phyloP scores from a whole-genome alignment of 2,888 invertebrate genomes.

The Agrilus mali region DNA sequence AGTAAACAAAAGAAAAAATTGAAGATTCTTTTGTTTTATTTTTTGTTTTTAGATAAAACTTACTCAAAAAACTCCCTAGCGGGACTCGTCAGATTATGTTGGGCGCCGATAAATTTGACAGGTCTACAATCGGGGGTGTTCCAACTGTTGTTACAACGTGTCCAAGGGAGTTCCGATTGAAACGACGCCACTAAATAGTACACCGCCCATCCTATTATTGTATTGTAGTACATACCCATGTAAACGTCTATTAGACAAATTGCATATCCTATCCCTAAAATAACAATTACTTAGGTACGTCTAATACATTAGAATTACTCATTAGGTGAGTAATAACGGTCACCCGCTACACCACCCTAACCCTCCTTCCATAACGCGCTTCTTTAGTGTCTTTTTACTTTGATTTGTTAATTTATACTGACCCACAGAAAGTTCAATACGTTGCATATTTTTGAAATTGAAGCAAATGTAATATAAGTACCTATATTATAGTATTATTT shows the following conservation, averaged over 20 bases:
- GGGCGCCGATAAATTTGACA: slow-evolving; percentile 35
- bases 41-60: slow-evolving; percentile 27
- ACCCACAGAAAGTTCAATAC: no score
- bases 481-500: no score
- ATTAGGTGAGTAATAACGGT: no score
- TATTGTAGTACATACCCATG: slow-evolving; percentile 95
- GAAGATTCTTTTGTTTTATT: background rate
- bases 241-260: slow-evolving; percentile 93
- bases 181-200: slow-evolving; percentile 81
- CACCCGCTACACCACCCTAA: no score
- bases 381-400: no score
- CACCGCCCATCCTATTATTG: slow-evolving; percentile 92
- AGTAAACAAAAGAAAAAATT: background rate
- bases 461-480: no score
- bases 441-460: no score
- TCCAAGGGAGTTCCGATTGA: slow-evolving; percentile 73
- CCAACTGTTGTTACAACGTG: slow-evolving; percentile 75
- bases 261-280: slow-evolving; percentile 84
- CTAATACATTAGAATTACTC: no score
- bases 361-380: no score
- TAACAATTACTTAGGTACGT: no score
- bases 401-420: no score
- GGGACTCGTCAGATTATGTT: slow-evolving; percentile 56
- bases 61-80: slow-evolving; percentile 85
- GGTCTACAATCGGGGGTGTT: slow-evolving; percentile 67